Percentiles rank a stretch among this genome's conserved stretches.
Evolutionary conservation across 2,888 invertebrate species (phyloP).

Genomic region (Andrena hattorfiana): DNA sequence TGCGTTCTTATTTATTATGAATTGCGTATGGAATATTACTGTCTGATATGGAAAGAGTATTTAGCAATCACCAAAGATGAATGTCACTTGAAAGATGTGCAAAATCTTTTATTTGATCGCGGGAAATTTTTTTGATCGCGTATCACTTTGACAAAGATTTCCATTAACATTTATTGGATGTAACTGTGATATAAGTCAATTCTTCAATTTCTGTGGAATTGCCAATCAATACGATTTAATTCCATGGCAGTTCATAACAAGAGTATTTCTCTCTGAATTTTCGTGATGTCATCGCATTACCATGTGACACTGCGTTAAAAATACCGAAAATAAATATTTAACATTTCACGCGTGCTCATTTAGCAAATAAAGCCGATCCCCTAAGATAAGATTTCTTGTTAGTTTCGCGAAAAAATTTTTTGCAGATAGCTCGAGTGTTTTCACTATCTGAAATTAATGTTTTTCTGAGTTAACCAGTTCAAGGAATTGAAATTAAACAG

Average conservation of each 20-base stretch:
- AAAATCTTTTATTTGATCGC: background rate
- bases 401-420: background rate
- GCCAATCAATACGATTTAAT: too few species aligned
- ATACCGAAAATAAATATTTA: conserved; percentile 10
- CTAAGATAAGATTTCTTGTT: background rate
- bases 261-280: conserved; percentile 1
- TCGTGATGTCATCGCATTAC: background rate
- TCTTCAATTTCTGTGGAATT: background rate
- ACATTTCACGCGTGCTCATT: background rate
- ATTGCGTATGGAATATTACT: conserved; percentile 30
- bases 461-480: background rate
- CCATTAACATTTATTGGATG: background rate
- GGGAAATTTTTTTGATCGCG: background rate
- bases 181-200: background rate
- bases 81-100: background rate
- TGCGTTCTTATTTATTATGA: conserved; percentile 8
- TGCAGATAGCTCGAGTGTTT: background rate
- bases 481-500: background rate
- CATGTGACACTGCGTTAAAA: background rate
- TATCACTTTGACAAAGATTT: background rate
- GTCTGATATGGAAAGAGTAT: background rate
- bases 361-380: background rate
- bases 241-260: background rate
- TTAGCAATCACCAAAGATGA: background rate
- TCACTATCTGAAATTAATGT: background rate